These are phyloP conservation scores for Mobula birostris DNA, from an alignment of 2,113 vertebrate genomes.

Conservation along the genomic window DNA sequence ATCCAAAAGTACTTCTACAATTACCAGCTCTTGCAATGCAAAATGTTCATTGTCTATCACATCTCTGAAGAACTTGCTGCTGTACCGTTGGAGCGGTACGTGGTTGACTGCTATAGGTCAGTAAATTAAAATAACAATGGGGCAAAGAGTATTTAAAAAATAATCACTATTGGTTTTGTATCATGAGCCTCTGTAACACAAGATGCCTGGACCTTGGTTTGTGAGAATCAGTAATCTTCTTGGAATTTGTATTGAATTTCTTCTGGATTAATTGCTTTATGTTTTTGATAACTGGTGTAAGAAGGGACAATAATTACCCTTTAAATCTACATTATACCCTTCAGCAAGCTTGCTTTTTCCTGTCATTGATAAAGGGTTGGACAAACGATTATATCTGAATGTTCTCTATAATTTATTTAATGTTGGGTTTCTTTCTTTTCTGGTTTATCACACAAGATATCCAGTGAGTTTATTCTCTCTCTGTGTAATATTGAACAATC, in stretches of 20 bases:
- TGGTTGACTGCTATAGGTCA: neutral
- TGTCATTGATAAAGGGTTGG: conserved; percentile 6
- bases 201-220: neutral
- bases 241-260: conserved; percentile 13
- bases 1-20: neutral
- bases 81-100: neutral
- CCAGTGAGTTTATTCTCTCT: neutral
- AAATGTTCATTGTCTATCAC: neutral
- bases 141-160: neutral
- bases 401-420: conserved; percentile 27
- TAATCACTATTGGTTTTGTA: neutral
- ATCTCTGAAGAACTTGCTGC: neutral
- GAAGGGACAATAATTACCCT: conserved; percentile 1
- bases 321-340: neutral
- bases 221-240: conserved; percentile 24
- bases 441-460: conserved; percentile 24
- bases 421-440: conserved; percentile 31
- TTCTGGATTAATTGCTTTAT: conserved; percentile 23
- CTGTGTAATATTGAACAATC: neutral
- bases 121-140: neutral
- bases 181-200: neutral
- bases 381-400: neutral
- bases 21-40: neutral
- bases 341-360: conserved; percentile 22
- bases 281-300: neutral